phyloP scores from a whole-genome alignment of 2,113 vertebrate genomes.

The Dasyurus viverrinus region DNA sequence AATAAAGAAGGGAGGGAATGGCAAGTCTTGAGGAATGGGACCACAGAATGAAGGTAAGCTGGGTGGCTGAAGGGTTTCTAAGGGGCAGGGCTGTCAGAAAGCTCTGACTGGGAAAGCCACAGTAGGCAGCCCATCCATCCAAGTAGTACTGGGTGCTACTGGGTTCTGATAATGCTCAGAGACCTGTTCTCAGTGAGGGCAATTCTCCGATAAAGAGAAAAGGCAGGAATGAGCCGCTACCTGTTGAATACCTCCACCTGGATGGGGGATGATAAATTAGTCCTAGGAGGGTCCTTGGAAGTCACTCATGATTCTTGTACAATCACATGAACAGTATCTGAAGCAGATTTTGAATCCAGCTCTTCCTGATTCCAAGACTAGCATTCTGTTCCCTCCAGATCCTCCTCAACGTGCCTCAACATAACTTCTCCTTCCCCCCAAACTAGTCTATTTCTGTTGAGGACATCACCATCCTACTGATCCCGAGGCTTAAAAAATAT shows the following conservation, averaged over 20 bases:
- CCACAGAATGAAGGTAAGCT: background rate
- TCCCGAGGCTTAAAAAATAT: no score
- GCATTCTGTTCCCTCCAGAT: background rate
- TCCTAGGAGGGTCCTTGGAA: background rate
- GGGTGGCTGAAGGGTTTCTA: background rate
- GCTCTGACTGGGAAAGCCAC: background rate
- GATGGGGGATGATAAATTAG: background rate
- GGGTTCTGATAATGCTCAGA: background rate
- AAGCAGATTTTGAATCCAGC: background rate
- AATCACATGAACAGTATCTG: background rate
- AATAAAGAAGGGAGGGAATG: slow-evolving; percentile 19
- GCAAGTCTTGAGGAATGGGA: background rate
- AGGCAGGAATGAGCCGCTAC: background rate
- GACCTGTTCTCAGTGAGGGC: background rate
- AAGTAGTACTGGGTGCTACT: background rate
- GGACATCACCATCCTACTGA: background rate
- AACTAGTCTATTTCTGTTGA: background rate
- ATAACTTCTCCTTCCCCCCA: background rate
- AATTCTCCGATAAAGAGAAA: background rate
- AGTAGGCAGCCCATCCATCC: background rate
- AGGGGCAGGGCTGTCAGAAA: background rate
- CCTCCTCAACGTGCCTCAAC: background rate
- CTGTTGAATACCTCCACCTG: background rate
- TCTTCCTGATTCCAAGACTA: background rate
- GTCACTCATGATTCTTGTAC: background rate